Base-by-base conservation (phyloP, 92 coral and sea anemone species). In the Pocillopora meandrina region DNA sequence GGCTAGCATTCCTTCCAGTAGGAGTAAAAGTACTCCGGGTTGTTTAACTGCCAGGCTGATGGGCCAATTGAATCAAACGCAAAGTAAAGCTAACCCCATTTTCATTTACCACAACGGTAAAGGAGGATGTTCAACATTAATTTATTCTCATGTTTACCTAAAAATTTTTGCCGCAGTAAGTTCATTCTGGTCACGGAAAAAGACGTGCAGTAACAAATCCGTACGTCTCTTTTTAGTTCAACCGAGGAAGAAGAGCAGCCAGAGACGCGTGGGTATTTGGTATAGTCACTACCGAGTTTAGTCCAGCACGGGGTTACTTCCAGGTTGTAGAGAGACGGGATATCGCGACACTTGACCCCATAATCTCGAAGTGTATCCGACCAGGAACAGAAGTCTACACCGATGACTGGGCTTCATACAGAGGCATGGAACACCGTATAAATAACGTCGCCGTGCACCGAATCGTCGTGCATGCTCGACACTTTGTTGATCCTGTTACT, bases 331-430 rank as follows among this genome's bases (percentile, higher is more conserved):
- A 61, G 26, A 77, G 82, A 35, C 57, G 69, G 65, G 82, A 77
- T 35, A 65, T 60, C 16, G 61, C 74, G 23, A 84, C 88, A 12
- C 82, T 84, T 18, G 56, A 74, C 56, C 88, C 88, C n/a, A 75
- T 84, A 9, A 76, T 84, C 26, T 59, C 64, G 60, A 68, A 82
- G 49, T 84, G 88, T 67, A 61, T 85, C 71, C 61, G 66, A 34
- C 88, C 83, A 55, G 88, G 83, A 72, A 75, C 83, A 56, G 88
- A 85, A 76, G 88, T 85, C 72, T 72, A 83, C 81, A 74, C 81
- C n/a, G 87, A 83, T 61, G 81, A 70, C 60, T 74, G 70, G 87
- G 87, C 65, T 5, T 61, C 83, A 52, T 76, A 76, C 71, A 76
- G 87, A 60, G 61, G 75, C 82, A 72, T 84, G 57, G 87, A 76